phyloP scores from a whole-genome alignment of 2,797 vertebrate species.

The Geotria australis region DNA sequence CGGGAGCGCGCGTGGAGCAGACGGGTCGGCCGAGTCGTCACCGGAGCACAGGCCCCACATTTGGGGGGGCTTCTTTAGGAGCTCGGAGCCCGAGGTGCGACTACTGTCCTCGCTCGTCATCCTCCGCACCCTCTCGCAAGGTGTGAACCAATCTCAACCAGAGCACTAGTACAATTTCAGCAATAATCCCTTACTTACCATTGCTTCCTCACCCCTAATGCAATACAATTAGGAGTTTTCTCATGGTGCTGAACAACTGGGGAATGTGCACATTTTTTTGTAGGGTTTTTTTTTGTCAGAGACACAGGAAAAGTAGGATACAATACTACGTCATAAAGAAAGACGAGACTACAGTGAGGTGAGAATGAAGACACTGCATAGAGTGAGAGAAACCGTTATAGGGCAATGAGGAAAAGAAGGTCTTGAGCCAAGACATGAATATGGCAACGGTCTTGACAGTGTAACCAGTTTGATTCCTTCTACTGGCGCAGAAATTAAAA shows the following conservation, averaged over 20 bases:
- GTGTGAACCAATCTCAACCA: conserved; percentile 9
- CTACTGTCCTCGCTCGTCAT: conserved; percentile 39
- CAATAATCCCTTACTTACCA: too few species aligned
- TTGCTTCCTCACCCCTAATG: too few species aligned
- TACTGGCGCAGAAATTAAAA: too few species aligned
- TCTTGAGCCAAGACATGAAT: background rate
- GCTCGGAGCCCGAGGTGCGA: conserved; percentile 21
- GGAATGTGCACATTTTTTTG: too few species aligned
- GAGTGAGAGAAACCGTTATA: background rate
- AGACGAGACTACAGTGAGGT: too few species aligned
- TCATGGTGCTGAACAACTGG: too few species aligned
- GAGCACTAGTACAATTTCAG: too few species aligned
- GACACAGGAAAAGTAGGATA: too few species aligned
- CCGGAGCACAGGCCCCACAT: conserved; percentile 9
- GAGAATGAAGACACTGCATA: background rate
- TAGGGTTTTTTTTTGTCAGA: too few species aligned
- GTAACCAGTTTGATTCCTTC: too few species aligned
- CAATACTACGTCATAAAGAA: too few species aligned
- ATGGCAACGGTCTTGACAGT: background rate
- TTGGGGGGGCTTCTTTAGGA: conserved; percentile 21
- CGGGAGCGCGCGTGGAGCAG: conserved; percentile 5
- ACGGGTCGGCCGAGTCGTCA: conserved; percentile 4
- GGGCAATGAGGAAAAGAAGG: background rate
- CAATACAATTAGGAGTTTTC: background rate
- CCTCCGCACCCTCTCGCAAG: conserved; percentile 44